Evolutionary conservation across 1,140 invertebrate genomes (phyloP).

Genomic region (Drosophila persimilis): DNA sequence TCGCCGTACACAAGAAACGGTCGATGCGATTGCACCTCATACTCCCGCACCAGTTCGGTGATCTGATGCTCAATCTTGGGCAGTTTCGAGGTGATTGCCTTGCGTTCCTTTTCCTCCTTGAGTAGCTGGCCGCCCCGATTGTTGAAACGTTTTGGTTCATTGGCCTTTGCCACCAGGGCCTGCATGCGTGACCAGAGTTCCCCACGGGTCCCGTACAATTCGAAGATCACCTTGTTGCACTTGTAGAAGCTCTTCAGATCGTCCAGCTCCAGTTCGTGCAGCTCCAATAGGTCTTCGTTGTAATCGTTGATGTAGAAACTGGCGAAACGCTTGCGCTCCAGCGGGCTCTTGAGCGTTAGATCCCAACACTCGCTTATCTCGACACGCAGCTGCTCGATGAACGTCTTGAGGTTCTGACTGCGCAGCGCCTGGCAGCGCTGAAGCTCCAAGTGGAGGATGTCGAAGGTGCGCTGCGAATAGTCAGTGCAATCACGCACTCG

Average conservation of each 20-base stretch:
- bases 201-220: conserved; percentile 86
- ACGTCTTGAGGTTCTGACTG: conserved; percentile 87
- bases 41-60: conserved; percentile 84
- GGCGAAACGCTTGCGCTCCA: conserved; percentile 86
- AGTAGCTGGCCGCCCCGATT: conserved; percentile 93
- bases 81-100: conserved; percentile 87
- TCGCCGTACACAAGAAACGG: conserved; percentile 86
- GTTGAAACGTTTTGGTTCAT: conserved; percentile 91
- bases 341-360: conserved; percentile 86
- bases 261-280: conserved; percentile 89
- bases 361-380: conserved; percentile 90
- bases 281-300: conserved; percentile 89
- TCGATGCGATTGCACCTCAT: conserved; percentile 84
- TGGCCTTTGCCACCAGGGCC: conserved; percentile 88
- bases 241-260: conserved; percentile 88
- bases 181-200: conserved; percentile 88
- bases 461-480: conserved; percentile 83
- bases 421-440: conserved; percentile 86
- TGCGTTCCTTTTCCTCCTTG: conserved; percentile 92
- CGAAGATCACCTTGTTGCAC: conserved; percentile 87
- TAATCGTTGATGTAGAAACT: conserved; percentile 86
- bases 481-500: conserved; percentile 28
- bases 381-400: conserved; percentile 87
- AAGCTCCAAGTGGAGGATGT: conserved; percentile 85
- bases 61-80: conserved; percentile 88